A percentile compares a stretch with the other conserved stretches of the same genome.
phyloP scores from a whole-genome alignment of 2,888 invertebrate species.

The Artemia sp. region DNA sequence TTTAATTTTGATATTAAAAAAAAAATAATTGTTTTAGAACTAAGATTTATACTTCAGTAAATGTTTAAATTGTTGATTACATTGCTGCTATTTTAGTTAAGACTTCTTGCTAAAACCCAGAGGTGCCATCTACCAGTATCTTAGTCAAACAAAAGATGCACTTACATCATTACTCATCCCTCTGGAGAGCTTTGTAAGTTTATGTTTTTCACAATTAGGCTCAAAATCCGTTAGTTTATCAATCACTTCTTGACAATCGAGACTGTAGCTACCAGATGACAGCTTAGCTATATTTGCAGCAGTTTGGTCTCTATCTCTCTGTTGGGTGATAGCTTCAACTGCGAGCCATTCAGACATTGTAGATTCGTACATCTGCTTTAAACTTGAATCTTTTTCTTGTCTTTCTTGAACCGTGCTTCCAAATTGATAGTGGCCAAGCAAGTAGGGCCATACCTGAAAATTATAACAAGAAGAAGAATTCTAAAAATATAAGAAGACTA shows the following conservation, averaged over 20 bases:
- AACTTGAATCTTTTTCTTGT: constrained; percentile 44
- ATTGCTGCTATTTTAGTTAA: no score
- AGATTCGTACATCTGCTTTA: constrained; percentile 61
- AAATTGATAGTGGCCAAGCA: constrained; percentile 67
- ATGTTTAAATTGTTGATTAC: no score
- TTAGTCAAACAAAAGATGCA: constrained; percentile 24
- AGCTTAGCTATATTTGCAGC: constrained; percentile 68
- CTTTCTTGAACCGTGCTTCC: constrained; percentile 50
- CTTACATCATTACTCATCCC: constrained; percentile 35
- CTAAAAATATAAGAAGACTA: background rate
- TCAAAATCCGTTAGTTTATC: constrained; percentile 3
- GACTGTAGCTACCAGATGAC: constrained; percentile 42
- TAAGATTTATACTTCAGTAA: no score
- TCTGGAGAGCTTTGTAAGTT: constrained; percentile 26
- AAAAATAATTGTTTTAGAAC: no score
- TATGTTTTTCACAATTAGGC: constrained; percentile 20
- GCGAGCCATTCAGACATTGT: constrained; percentile 91
- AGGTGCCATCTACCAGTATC: constrained; percentile 31
- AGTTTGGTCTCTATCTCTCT: constrained; percentile 61
- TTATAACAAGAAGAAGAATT: background rate
- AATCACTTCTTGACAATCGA: constrained; percentile 26
- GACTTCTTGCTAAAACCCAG: no score
- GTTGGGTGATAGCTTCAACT: constrained; percentile 75
- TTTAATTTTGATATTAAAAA: no score
- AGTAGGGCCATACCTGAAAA: constrained; percentile 61